Evolutionary conservation across 2,113 vertebrate species (phyloP), one percentile per base, ranked within the genome.

Genomic region (Camelus bactrianus): DNA sequence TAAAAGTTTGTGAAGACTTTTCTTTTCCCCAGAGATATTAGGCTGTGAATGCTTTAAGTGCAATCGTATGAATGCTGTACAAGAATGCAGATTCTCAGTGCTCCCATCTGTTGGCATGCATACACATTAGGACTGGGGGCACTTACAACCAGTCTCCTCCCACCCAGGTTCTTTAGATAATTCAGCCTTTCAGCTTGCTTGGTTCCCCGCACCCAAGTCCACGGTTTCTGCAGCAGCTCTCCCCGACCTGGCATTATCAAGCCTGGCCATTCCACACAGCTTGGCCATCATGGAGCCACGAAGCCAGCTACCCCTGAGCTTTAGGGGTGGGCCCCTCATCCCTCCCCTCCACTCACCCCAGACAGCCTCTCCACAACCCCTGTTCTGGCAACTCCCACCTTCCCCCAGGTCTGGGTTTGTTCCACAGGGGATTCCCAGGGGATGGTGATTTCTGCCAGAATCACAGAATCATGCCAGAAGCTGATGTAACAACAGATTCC

Each of bases 41-140:
- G 1, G 17, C 17, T 58, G 70, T 8, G 15, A 52, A 62, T 58
- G 30, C n/a, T 16, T 30, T n/a, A 8, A 46, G 50, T 12, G 14
- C 28, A 17, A 80, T 2, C 1, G 8, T 6, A 0, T 4, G 28
- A 46, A 32, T 6, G 26, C 70, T 24, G 2, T 5, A 46, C 26
- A 20, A 8, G 67, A 56, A 46, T 8, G 8, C n/a, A 50, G 20
- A n/a, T 16, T 4, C n/a, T 42, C 8, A 2, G 24, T 17, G 1
- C 5, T 28, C 14, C 3, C 3, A 0, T 54, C 38, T 58, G 46
- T 42, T 54, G 56, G 32, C 50, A 3, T 2, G 35, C 3, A 8
- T 1, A 2, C n/a, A 12, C 2, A 0, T 42, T 22, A 20, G 69
- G 67, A 64, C n/a, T 6, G 75, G 48, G 54, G 30, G 30, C 35